phyloP scores from a whole-genome alignment of 1,140 invertebrate genomes.

The Zaprionus nigranus region DNA sequence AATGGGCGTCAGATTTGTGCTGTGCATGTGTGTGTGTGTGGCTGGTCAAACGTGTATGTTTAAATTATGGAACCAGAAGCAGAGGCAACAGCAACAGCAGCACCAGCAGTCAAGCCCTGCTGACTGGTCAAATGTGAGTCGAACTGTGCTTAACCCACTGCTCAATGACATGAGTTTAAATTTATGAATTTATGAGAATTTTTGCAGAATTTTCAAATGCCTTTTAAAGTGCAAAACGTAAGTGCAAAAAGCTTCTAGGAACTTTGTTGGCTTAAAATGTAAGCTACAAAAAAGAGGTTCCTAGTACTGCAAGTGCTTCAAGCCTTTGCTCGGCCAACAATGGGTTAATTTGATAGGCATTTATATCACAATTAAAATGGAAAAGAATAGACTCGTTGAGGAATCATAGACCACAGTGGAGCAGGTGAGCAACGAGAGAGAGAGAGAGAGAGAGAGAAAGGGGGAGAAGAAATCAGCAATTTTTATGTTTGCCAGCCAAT shows the following conservation, averaged over 20 bases:
- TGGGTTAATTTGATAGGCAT: constrained; percentile 3
- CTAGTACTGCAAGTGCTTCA: neutral
- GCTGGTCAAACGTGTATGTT: constrained; percentile 29
- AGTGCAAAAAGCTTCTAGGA: neutral
- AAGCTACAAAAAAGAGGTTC: neutral
- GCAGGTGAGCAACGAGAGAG: neutral
- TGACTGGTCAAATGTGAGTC: constrained; percentile 25
- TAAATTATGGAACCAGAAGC: constrained; percentile 41
- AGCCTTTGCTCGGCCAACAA: neutral
- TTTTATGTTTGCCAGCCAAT: constrained; percentile 30
- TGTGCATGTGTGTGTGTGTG: neutral
- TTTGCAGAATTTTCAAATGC: neutral
- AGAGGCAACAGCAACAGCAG: neutral
- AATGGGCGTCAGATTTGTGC: constrained; percentile 51
- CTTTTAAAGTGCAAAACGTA: neutral
- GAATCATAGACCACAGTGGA: neutral
- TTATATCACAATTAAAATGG: constrained; percentile 6
- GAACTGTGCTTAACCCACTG: constrained; percentile 32
- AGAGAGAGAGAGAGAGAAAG: too few relatives aligned
- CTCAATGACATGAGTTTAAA: constrained; percentile 16
- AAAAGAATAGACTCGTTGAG: neutral
- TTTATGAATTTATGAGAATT: constrained; percentile 9
- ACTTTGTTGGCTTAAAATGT: neutral
- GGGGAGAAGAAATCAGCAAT: constrained; percentile 14
- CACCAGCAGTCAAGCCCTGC: constrained; percentile 11